Conservation (phyloP, 2,113 vertebrate species). For the Psittacula cyanocephala region DNA sequence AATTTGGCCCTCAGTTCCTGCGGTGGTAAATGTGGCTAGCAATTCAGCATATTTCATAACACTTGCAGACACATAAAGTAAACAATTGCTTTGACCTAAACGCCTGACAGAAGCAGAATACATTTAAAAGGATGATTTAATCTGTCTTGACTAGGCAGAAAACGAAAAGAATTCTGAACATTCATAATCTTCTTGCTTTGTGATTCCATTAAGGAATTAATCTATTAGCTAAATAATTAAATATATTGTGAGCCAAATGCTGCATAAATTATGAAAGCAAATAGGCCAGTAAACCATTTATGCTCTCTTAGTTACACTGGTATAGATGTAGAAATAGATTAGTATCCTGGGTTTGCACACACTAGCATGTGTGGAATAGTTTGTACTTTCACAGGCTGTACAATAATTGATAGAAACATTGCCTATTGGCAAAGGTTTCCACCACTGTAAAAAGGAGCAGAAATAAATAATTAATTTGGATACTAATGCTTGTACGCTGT, state of each 20-base stretch:
- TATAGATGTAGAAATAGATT: neutral
- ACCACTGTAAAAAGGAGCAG: neutral
- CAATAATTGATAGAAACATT: neutral
- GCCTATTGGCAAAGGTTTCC: neutral
- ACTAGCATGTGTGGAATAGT: too few relatives aligned
- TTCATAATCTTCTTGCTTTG: slow-evolving; percentile 4
- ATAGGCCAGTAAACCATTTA: neutral
- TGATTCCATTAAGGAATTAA: neutral
- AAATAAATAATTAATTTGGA: neutral
- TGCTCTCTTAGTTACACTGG: neutral
- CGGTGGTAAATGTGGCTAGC: neutral
- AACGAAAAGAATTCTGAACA: neutral
- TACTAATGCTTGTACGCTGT: neutral
- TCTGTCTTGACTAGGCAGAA: neutral
- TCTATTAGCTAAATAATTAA: slow-evolving; percentile 44
- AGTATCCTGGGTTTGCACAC: neutral
- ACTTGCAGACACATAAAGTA: neutral
- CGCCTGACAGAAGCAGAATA: neutral
- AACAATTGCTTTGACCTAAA: slow-evolving; percentile 39
- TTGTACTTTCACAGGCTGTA: neutral
- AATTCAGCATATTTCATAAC: neutral
- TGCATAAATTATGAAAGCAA: neutral
- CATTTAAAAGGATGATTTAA: slow-evolving; percentile 1
- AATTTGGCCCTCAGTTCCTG: neutral
- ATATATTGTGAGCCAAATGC: neutral